These are phyloP conservation scores for Matsumyia berberina DNA, from an alignment of 2,888 invertebrate species.

Conservation along the genomic window DNA sequence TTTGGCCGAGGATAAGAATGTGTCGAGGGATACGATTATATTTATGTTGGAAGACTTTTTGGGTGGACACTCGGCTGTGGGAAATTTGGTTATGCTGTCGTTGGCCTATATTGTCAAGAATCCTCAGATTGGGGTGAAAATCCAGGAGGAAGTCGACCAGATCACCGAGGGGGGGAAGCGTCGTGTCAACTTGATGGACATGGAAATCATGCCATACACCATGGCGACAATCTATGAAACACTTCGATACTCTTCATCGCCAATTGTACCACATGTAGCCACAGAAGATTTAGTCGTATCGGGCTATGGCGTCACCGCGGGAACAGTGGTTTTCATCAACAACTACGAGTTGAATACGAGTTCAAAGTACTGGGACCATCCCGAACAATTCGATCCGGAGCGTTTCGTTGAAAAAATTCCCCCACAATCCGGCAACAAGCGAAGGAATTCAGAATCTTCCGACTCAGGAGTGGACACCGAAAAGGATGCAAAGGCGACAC, in stretches of 20 bases:
- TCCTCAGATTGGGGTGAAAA: constrained; percentile 87
- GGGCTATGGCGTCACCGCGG: constrained; percentile 90
- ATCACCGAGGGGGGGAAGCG: constrained; percentile 85
- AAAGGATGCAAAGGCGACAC: constrained; percentile 76
- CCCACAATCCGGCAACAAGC: constrained; percentile 39
- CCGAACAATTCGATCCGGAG: constrained; percentile 90
- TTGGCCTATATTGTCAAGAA: constrained; percentile 89
- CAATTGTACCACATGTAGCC: constrained; percentile 95
- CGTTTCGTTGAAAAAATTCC: constrained; percentile 87
- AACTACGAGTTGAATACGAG: constrained; percentile 92
- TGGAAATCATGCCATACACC: constrained; percentile 90
- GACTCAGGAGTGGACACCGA: constrained; percentile 87
- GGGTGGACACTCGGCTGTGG: constrained; percentile 94
- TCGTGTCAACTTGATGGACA: constrained; percentile 88
- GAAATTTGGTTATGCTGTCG: constrained; percentile 92
- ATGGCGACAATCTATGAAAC: constrained; percentile 93
- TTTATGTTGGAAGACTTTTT: constrained; percentile 94
- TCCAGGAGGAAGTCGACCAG: constrained; percentile 89
- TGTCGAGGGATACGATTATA: constrained; percentile 91
- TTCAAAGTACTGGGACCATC: constrained; percentile 89
- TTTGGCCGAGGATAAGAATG: constrained; percentile 86
- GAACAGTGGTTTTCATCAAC: constrained; percentile 93
- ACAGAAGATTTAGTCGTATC: constrained; percentile 90
- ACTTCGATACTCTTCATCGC: constrained; percentile 91
- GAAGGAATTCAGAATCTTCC: constrained; percentile 85